Conservation (phyloP, 2,113 vertebrate species). For the Serinus canaria region DNA sequence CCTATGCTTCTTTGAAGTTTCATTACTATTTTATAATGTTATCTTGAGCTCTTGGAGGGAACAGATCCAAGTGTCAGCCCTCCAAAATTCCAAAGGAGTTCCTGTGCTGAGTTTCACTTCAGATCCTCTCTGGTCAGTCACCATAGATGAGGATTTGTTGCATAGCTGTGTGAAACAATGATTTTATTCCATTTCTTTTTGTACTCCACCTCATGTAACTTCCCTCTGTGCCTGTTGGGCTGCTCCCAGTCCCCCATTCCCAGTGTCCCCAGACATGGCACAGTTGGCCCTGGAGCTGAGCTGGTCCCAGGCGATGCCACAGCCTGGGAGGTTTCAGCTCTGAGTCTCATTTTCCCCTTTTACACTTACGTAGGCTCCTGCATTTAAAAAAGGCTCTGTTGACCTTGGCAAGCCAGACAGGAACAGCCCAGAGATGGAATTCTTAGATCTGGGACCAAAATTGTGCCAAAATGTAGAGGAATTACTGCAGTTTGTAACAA, state of each 20-base stretch:
- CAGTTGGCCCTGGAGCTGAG: not conserved
- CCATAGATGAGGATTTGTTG: not conserved
- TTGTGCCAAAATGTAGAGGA: not conserved
- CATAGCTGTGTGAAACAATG: not conserved
- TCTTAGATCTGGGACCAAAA: not conserved
- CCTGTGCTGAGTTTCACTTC: not conserved
- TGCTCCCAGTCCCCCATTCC: not conserved
- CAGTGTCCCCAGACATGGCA: not conserved
- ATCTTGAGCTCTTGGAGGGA: accelerated
- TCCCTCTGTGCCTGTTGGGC: not conserved
- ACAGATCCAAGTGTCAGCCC: not conserved
- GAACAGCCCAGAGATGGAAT: not conserved
- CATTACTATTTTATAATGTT: not conserved
- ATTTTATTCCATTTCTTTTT: not conserved
- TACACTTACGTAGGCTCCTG: not conserved
- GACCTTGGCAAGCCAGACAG: conserved; percentile 16
- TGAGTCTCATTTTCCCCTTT: not conserved
- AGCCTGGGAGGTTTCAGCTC: conserved; percentile 23
- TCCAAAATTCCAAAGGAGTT: not conserved
- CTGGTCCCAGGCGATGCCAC: not conserved
- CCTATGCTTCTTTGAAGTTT: not conserved
- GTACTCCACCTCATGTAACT: not conserved
- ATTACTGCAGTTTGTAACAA: not conserved
- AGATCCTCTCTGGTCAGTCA: not conserved
- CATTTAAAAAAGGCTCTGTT: not conserved